A percentile compares a stretch with the other conserved stretches of the same genome.
These are phyloP conservation scores for Leptinotarsa lineolata DNA, from an alignment of 1,140 invertebrate genomes.

Conservation along the genomic window DNA sequence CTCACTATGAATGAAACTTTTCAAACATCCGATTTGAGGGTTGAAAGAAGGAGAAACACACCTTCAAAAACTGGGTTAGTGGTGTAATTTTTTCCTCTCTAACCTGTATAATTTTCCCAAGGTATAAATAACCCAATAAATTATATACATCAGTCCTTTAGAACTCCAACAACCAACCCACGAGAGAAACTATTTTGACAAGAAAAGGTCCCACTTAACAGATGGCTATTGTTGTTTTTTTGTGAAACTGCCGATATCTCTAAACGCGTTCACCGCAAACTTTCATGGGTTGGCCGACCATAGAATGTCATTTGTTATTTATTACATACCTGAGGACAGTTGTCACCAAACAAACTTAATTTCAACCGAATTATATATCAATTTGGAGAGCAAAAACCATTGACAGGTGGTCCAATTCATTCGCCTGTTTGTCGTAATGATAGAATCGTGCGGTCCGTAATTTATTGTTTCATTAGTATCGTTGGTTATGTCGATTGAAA, in stretches of 20 bases:
- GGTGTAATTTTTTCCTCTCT: too few species aligned
- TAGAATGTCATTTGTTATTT: not conserved
- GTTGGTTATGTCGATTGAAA: not conserved
- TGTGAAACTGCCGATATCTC: not conserved
- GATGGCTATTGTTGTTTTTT: conserved; percentile 5
- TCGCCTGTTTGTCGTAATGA: not conserved
- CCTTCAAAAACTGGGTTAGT: too few species aligned
- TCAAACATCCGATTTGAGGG: too few species aligned
- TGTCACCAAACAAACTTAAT: conserved; percentile 17
- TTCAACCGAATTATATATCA: conserved; percentile 9
- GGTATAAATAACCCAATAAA: not conserved
- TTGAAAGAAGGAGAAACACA: too few species aligned
- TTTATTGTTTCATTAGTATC: not conserved
- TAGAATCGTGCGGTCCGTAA: not conserved
- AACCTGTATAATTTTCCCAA: too few species aligned
- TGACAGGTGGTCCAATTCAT: conserved; percentile 13
- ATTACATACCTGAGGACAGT: conserved; percentile 9
- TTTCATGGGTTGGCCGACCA: conserved; percentile 1
- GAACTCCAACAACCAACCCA: not conserved
- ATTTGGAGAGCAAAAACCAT: conserved; percentile 2
- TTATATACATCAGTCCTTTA: not conserved
- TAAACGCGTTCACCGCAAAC: conserved; percentile 8
- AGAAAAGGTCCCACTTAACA: not conserved
- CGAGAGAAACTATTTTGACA: not conserved
- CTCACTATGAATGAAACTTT: too few species aligned